Evolutionary conservation across 2,113 vertebrate species (phyloP), one percentile per base, ranked within the genome.

Genomic region (Marcusenius ussheri): DNA sequence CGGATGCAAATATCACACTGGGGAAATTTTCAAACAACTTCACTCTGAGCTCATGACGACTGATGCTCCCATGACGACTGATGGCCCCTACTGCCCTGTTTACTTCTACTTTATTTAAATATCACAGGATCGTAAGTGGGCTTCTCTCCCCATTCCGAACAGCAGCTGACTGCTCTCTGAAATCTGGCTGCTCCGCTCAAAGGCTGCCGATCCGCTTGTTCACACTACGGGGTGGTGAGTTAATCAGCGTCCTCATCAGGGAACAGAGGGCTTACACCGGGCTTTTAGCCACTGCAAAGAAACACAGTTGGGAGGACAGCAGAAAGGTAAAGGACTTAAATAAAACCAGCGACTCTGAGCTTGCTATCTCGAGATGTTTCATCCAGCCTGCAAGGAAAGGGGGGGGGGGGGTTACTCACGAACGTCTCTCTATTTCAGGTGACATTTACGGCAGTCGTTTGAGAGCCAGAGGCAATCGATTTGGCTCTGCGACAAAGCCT

Each of bases 381-480:
- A 45, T 86, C 42, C 21, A 10, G 19, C 49, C 35, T 90, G 53
- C 42, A 66, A 80, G 35, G 84, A 88, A 74, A 0, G 51, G 17
- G 51, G 53, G 19, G 51, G 50, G 51, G 13, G 3, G 47, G 7
- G 1, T 85, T 70, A 53, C 35, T 51, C 24, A 87, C 39, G 35
- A 27, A 2, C 4, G 15, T 17, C 27, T 51, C 62, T 42, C 31
- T 39, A 39, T 88, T 27, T 56, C 66, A 80, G 62, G 11, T 90
- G 89, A 90, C 62, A 50, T 90, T 90, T 88, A 90, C 85, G 77
- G 89, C 62, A 27, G 47, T 83, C 19, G 51, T 49, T 9, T 42
- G 49, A 88, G 49, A 66, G 66, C 51, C 31, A 80, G 31, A 53
- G 85, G 89, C n/a, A 58, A 90, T 80, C 53, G 66, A 90, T 80